These are phyloP conservation scores for Noctua comes DNA, from an alignment of 2,888 invertebrate species.

Conservation along the genomic window DNA sequence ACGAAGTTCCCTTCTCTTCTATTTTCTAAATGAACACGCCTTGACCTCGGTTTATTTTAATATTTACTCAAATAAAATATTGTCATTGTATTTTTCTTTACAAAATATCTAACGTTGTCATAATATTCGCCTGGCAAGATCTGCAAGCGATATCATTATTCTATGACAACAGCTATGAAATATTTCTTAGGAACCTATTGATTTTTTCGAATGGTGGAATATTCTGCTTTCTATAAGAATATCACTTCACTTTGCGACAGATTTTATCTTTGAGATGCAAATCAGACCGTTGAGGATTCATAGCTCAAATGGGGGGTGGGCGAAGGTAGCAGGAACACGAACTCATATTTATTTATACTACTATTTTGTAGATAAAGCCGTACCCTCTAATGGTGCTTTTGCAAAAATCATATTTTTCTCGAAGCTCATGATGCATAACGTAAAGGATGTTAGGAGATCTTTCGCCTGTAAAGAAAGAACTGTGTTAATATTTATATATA, in stretches of 20 bases:
- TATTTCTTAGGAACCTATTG: conserved; percentile 55
- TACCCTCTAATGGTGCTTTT: conserved; percentile 44
- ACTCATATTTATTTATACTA: conserved; percentile 67
- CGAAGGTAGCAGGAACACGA: conserved; percentile 66
- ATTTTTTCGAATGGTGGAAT: conserved; percentile 67
- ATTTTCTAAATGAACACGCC: not conserved
- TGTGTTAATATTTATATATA: conserved; percentile 13
- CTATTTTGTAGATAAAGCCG: conserved; percentile 46
- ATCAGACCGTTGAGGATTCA: conserved; percentile 77
- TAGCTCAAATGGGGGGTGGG: conserved; percentile 77
- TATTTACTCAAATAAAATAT: not conserved
- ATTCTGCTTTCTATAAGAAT: conserved; percentile 67
- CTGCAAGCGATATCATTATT: conserved; percentile 21
- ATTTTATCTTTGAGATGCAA: conserved; percentile 83
- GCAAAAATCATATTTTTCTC: conserved; percentile 24
- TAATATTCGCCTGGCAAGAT: not conserved
- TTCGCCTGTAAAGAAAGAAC: not conserved
- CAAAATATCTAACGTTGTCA: not conserved
- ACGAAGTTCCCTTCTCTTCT: not conserved
- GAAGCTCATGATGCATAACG: not conserved
- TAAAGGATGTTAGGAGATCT: not conserved
- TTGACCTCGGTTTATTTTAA: not conserved
- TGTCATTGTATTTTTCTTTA: not conserved
- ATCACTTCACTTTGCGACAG: conserved; percentile 71
- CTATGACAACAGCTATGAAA: conserved; percentile 39